Percentiles rank a stretch among this genome's conserved stretches.
phyloP scores from a whole-genome alignment of 1,140 invertebrate species.

The Amyelois transitella region DNA sequence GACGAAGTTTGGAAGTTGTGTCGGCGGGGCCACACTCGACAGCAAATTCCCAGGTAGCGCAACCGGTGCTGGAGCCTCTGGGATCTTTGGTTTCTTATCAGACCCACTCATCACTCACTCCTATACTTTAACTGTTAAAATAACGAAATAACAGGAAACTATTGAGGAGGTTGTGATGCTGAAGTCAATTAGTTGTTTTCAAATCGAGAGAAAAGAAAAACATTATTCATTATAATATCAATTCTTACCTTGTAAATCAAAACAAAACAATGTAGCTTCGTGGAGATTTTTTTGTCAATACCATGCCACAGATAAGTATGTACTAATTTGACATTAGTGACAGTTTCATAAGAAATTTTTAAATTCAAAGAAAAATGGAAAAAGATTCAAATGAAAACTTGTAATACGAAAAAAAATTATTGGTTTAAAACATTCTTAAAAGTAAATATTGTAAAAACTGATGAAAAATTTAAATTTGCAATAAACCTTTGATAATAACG shows the following conservation, averaged over 20 bases:
- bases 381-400: no score
- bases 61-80: constrained; percentile 42
- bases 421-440: no score
- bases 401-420: no score
- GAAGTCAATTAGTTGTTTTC: no score
- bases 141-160: neutral
- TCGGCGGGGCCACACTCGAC: constrained; percentile 76
- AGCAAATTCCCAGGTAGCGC: constrained; percentile 67
- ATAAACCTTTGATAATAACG: neutral
- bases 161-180: neutral
- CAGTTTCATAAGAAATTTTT: no score
- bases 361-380: no score
- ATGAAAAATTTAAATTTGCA: no score
- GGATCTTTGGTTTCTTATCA: constrained; percentile 51
- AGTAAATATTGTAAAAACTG: no score
- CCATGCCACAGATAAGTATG: no score
- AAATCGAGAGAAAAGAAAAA: no score
- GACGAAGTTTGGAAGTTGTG: constrained; percentile 76
- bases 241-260: neutral
- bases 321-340: no score
- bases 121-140: neutral
- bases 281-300: neutral
- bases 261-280: constrained; percentile 1
- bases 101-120: constrained; percentile 46
- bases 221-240: no score